Conservation (phyloP, 1,140 invertebrate species). For the Drosophila neocordata region DNA sequence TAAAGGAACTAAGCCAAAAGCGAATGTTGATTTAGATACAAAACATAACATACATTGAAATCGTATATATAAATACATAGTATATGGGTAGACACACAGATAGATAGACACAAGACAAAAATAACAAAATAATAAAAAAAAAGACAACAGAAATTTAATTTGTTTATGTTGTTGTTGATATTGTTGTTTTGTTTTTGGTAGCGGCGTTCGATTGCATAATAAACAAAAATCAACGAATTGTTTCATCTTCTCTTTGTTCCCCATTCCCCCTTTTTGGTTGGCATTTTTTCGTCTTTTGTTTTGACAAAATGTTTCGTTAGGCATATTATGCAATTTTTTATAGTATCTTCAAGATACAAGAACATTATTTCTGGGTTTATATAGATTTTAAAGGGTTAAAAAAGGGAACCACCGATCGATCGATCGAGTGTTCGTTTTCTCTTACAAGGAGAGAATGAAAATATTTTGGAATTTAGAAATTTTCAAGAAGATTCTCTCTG, state of each 20-base stretch:
- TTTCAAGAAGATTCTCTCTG: too few species aligned
- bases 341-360: conserved; percentile 40
- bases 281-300: conserved; percentile 46
- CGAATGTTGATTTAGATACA: conserved; percentile 8
- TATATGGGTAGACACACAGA: conserved; percentile 1
- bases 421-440: too few species aligned
- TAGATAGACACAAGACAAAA: conserved; percentile 20
- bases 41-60: background rate
- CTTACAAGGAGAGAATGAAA: too few species aligned
- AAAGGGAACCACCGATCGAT: conserved; percentile 33
- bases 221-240: conserved; percentile 13
- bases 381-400: conserved; percentile 34
- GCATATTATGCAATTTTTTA: conserved; percentile 62
- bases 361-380: conserved; percentile 28
- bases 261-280: conserved; percentile 12
- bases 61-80: background rate
- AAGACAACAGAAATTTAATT: conserved; percentile 30
- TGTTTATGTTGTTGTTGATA: conserved; percentile 17
- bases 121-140: conserved; percentile 11
- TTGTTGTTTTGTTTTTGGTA: conserved; percentile 24
- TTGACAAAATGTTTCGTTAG: conserved; percentile 51
- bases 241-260: conserved; percentile 23
- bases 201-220: conserved; percentile 44
- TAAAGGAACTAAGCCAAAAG: conserved; percentile 11
- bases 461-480: too few species aligned